Evolutionary conservation across 1,140 invertebrate genomes (phyloP).

Genomic region (Drosophila mauritiana): DNA sequence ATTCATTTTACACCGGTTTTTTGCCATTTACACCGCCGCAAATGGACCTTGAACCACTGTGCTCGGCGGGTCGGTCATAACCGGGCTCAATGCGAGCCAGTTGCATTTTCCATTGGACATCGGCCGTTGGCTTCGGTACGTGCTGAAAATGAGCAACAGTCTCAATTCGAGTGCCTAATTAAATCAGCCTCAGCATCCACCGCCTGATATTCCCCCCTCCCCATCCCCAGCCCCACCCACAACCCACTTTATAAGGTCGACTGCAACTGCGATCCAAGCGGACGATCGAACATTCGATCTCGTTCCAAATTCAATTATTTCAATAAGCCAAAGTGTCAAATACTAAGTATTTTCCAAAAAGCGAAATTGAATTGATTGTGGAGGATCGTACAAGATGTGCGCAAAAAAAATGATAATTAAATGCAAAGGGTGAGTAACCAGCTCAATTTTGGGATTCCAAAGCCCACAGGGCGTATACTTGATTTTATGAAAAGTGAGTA

Average conservation of each 20-base stretch:
- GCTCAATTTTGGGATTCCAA: background rate
- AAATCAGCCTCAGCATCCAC: constrained; percentile 56
- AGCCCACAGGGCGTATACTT: constrained; percentile 2
- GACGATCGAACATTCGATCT: constrained; percentile 18
- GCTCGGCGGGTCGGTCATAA: constrained; percentile 7
- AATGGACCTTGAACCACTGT: constrained; percentile 15
- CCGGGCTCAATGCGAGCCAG: constrained; percentile 33
- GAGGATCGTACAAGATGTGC: constrained; percentile 3
- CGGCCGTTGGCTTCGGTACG: constrained; percentile 38
- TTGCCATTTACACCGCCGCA: background rate
- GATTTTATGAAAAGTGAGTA: background rate
- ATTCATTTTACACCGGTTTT: background rate
- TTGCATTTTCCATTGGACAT: constrained; percentile 33
- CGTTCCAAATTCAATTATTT: constrained; percentile 70
- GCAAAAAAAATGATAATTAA: background rate
- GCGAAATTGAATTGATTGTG: constrained; percentile 61
- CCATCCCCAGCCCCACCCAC: background rate
- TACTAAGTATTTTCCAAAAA: constrained; percentile 42
- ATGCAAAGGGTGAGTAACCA: background rate
- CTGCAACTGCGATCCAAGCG: background rate
- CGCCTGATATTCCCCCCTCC: background rate
- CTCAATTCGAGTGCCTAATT: constrained; percentile 71
- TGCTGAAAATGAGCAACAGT: constrained; percentile 61
- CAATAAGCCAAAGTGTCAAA: constrained; percentile 67
- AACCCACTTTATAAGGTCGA: constrained; percentile 2